Percentiles rank a stretch among this genome's conserved stretches.
Evolutionary conservation across 2,888 invertebrate species (phyloP).

Genomic region (Graphium colonna): DNA sequence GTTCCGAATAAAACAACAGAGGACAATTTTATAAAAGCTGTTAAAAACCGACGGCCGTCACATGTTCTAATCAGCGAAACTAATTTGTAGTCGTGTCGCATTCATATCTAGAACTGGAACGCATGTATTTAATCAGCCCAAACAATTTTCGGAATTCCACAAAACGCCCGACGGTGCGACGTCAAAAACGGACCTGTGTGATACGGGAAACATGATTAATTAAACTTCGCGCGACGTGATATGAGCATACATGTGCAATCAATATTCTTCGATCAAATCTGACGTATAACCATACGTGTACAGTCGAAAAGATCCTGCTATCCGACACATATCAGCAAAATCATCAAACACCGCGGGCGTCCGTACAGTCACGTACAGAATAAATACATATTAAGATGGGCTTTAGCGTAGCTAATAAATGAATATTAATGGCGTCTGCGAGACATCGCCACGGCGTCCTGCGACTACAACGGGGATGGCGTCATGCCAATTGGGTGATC

Average conservation of each 20-base stretch:
- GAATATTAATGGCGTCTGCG: conserved; percentile 54
- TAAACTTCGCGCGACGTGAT: conserved; percentile 1
- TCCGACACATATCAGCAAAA: conserved; percentile 10
- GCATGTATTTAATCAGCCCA: conserved; percentile 13
- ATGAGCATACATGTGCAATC: background rate
- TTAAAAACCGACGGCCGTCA: background rate
- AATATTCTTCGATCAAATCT: conserved; percentile 4
- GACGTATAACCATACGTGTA: no score
- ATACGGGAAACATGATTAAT: conserved; percentile 14
- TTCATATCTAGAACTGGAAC: background rate
- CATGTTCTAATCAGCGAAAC: background rate
- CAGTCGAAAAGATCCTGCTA: no score
- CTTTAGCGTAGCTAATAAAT: conserved; percentile 35
- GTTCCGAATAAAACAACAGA: no score
- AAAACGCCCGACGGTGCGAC: conserved; percentile 2
- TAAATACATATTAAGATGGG: conserved; percentile 27
- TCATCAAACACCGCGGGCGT: conserved; percentile 5
- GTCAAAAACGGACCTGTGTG: conserved; percentile 10
- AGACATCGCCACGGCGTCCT: conserved; percentile 37
- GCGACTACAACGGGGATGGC: conserved; percentile 50
- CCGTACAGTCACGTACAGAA: conserved; percentile 7
- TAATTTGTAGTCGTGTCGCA: background rate
- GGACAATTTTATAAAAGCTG: background rate
- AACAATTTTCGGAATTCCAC: conserved; percentile 1
- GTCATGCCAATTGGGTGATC: conserved; percentile 48